Evolutionary conservation across 1,140 invertebrate species (phyloP), one percentile per base, ranked within the genome.

Genomic region (Drosophila erecta): DNA sequence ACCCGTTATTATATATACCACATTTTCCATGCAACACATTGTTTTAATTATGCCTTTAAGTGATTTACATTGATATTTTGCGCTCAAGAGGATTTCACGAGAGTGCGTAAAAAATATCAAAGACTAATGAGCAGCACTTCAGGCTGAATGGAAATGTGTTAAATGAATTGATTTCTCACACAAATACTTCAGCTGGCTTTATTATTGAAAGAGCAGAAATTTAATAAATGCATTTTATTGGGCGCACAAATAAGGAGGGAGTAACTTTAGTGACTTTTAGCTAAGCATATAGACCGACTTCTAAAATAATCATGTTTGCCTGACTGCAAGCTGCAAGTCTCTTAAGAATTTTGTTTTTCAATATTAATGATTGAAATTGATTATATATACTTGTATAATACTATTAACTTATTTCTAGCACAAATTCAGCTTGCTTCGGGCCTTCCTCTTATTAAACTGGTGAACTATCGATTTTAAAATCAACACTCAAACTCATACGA

Each of bases 31-130:
- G 4, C 41, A 20, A 64, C 50, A 79, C 14, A 38, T 38, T 85
- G 57, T 86, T 85, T 85, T 85, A 85, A 85, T 85, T 77, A 80
- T 67, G 73, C 64, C 62, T 78, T 77, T 74, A 85, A 85, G 74
- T 77, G 77, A 86, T 74, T 80, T 74, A 76, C 72, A 84, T 80
- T 79, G 57, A 49, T 70, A 57, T 70, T 70, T 70, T 17, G 30
- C 20, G 24, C 12, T 8, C 41, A 70, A 70, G 41, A 27, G 27
- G 12, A n/a, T 22, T 15, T 22, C 27, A 10, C 8, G 11, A 49
- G 51, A 41, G 61, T 22, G 24, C 12, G 50, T 40, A 27, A 71
- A 71, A 66, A 70, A 70, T 47, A 20, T 22, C 51, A 70, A 57
- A 70, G 64, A 70, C 66, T 70, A 70, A 70, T 70, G 64, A 70